Base-by-base conservation (phyloP, 1,140 invertebrate species). In the Listronotus bonariensis region DNA sequence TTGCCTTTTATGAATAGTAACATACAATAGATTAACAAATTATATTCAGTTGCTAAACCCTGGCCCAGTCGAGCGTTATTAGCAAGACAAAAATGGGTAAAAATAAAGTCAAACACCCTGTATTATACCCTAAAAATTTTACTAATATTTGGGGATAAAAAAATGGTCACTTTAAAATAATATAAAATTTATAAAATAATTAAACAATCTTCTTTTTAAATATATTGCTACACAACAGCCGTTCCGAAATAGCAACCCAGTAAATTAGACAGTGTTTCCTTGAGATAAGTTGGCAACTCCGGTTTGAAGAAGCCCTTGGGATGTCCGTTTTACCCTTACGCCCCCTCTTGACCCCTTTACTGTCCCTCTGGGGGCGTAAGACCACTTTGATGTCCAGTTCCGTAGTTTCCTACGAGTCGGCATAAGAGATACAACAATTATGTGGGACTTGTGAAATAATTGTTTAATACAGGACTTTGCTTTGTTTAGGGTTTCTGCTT, bases 321-420 rank as follows among this genome's bases (percentile, higher is more conserved):
- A 56, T 42, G 54, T 18, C 31, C 32, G 54, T 42, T 56, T 56
- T 56, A 56, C 18, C 40, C 54, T 14, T 26, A 38, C 54, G 26
- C 32, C 18, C 17, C 31, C 26, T 32, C 34, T 17, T 53, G 51
- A 53, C 54, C 54, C 38, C 34, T 36, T 36, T 36, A 36, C 8
- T 36, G 34, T 36, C 34, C 34, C 34, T 3, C 34, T 5, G 42
- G 55, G 17, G 17, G n/a, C 11, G 42, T 58, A 58, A 58, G 42
- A 48, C 55, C 55, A 58, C 55, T 58, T 58, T 58, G 55, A 58
- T 58, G 55, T 58, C 55, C 55, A 58, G 55, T 58, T 58, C 45
- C 20, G 26, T 42, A 58, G 43, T 54, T 54, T 54, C 52, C 10
- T 40, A 36, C 12, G 43, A 17, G 15, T 4, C 10, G 34, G 34